Conservation (phyloP, 1,140 invertebrate genomes). For the Rhopalosiphum maidis region DNA sequence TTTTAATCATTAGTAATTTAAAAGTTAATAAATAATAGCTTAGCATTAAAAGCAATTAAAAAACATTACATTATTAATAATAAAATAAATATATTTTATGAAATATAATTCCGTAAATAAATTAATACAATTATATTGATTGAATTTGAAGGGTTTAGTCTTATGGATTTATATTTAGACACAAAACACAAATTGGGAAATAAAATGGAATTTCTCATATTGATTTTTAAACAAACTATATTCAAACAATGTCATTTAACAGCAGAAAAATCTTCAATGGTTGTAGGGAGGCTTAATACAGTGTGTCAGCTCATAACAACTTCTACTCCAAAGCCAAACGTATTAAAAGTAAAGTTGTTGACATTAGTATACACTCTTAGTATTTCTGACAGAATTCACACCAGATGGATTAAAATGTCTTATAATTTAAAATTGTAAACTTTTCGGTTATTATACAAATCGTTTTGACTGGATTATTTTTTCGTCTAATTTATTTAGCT, state of each 20-base stretch:
- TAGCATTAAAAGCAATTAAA: background rate
- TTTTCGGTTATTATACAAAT: background rate
- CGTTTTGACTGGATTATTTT: conserved; percentile 8
- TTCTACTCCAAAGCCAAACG: background rate
- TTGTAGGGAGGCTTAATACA: background rate
- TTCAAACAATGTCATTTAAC: background rate
- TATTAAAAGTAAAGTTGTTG: conserved; percentile 39
- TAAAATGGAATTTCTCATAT: background rate
- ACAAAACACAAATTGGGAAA: background rate
- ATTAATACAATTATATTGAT: background rate
- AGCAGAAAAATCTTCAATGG: background rate
- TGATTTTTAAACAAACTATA: background rate
- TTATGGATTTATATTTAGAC: background rate
- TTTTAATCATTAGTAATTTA: background rate
- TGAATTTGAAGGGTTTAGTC: background rate
- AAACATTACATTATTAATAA: background rate
- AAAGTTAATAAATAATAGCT: background rate
- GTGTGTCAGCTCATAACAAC: conserved; percentile 24
- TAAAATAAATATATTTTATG: background rate
- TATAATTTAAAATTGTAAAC: conserved; percentile 8
- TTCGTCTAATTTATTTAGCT: background rate
- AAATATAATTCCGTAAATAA: background rate
- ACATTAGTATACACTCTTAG: conserved; percentile 23
- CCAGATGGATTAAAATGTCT: conserved; percentile 35
- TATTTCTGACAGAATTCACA: conserved; percentile 18